Conservation (phyloP, 1,140 invertebrate genomes). For the Penaeus vannamei region DNA sequence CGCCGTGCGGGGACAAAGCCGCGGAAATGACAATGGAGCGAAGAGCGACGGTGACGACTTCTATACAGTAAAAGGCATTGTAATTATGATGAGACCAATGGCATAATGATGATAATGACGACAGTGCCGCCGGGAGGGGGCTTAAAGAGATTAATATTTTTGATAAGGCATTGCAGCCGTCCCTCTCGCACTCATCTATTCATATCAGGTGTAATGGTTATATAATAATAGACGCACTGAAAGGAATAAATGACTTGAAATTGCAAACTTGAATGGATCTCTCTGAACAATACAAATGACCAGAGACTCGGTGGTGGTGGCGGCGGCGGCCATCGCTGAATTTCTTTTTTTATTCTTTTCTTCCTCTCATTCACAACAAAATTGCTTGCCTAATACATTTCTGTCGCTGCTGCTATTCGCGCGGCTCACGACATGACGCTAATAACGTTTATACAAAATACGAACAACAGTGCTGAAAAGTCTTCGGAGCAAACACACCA, state of each 20-base stretch:
- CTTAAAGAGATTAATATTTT: conserved; percentile 59
- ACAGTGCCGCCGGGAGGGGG: conserved; percentile 1
- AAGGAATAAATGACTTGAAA: conserved; percentile 63
- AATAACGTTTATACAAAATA: too few relatives aligned
- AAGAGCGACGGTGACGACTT: neutral
- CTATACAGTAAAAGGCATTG: neutral
- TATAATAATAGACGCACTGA: conserved; percentile 64
- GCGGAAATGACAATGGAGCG: conserved; percentile 46
- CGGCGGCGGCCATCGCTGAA: neutral
- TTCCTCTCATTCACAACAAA: neutral
- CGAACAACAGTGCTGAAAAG: too few relatives aligned
- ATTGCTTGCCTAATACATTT: neutral
- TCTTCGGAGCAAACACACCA: too few relatives aligned
- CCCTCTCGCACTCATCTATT: conserved; percentile 52
- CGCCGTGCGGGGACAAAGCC: conserved; percentile 25
- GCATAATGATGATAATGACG: conserved; percentile 40
- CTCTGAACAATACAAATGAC: conserved; percentile 60
- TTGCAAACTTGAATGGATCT: conserved; percentile 59
- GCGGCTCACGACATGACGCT: too few relatives aligned
- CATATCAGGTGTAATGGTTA: conserved; percentile 66
- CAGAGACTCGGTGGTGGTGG: neutral
- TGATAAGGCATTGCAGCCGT: conserved; percentile 60
- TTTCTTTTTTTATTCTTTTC: neutral
- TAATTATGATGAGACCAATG: conserved; percentile 6
- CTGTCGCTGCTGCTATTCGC: neutral